Evolutionary conservation across 2,113 vertebrate species (phyloP), one percentile per base, ranked within the genome.

Genomic region (Gasterosteus nipponicus): DNA sequence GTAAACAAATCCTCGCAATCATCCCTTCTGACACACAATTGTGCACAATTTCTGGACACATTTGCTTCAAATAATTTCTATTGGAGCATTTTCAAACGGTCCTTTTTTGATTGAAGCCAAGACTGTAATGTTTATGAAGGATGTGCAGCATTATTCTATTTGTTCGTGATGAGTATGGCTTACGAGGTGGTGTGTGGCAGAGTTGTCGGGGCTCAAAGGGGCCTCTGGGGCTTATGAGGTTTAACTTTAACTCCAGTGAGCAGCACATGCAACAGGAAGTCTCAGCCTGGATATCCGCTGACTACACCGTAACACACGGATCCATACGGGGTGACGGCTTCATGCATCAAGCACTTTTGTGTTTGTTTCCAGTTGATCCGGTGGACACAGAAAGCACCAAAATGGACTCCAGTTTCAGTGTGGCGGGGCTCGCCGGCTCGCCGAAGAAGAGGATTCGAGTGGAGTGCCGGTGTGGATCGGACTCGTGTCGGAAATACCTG

Each of bases 371-470:
- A 97, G 97, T 96, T 90, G 96, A 97, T 77, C 95, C 95, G 0
- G 91, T 97, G 19, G 95, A 97, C 81, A 95, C 95, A 65, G 96
- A 98, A 84, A 97, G 96, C 87, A 96, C 93, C 75, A 95, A 93
- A 83, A 97, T 97, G 96, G 96, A 97, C 89, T 94, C 95, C 73
- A 96, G 96, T 91, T 96, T 97, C 68, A 94, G 93, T 66, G 87
- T 95, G 64, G 94, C 93, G 0, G 94, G 92, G 19, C 93, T 95
- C 35, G 88, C 94, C 0, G 86, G 93, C 58, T 96, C 96, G 53
- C 95, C 96, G 11, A 96, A 95, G 81, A 96, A 96, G 86, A 92
- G 95, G 47, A 77, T 94, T 63, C 93, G 94, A 65, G 95, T 97
- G 61, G 96, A 97, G 86, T 97, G 96, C 92, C 96, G 96, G 39